Percentiles rank a stretch among this genome's conserved stretches.
Conservation (phyloP, 2,797 vertebrate species). For the Tauraco hartlaubi region DNA sequence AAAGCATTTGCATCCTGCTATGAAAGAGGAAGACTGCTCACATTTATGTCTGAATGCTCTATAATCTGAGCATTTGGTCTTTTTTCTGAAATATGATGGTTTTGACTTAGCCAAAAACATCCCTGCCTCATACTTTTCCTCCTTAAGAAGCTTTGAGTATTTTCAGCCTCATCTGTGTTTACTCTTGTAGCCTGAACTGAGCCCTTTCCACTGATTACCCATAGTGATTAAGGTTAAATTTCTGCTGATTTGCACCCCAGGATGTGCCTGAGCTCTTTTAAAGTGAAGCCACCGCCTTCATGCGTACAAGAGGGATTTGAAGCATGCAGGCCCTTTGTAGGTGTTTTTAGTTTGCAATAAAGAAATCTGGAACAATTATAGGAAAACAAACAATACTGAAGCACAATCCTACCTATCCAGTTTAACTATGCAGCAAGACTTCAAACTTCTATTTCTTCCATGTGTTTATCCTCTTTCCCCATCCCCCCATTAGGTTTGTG, state of each 20-base stretch:
- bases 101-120: not conserved
- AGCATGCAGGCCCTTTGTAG: not conserved
- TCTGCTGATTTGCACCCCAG: not conserved
- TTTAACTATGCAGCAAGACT: not conserved
- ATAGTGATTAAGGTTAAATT: not conserved
- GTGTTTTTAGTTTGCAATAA: not conserved
- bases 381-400: not conserved
- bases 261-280: not conserved
- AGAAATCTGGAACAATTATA: not conserved
- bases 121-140: not conserved
- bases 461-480: not conserved
- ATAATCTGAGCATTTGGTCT: not conserved
- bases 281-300: not conserved
- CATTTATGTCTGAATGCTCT: not conserved
- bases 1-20: not conserved
- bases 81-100: not conserved
- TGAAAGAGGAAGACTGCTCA: not conserved
- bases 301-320: not conserved
- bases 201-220: not conserved
- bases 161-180: constrained; percentile 1
- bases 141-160: not conserved
- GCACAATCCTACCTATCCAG: not conserved
- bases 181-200: not conserved
- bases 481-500: not conserved
- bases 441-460: constrained; percentile 8